Evolutionary conservation across 1,140 invertebrate genomes (phyloP).

Genomic region (Trigoniulus corallinus): DNA sequence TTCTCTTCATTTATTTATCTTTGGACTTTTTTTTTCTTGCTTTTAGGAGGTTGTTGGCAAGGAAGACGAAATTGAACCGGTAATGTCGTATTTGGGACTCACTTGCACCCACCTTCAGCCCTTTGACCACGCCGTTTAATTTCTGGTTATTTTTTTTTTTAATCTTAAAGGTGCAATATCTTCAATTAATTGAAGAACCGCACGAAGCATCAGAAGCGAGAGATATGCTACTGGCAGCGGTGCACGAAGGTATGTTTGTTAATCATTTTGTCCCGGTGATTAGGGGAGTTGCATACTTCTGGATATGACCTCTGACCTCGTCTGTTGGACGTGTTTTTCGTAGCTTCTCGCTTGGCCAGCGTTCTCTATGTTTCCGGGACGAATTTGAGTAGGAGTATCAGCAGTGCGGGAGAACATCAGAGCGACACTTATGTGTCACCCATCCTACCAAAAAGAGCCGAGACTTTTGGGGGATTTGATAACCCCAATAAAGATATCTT

Average conservation of each 20-base stretch:
- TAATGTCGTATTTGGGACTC: too few relatives aligned
- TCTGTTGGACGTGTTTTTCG: too few relatives aligned
- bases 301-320: background rate
- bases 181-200: conserved; percentile 37
- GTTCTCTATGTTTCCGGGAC: conserved; percentile 49
- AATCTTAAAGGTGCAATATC: conserved; percentile 24
- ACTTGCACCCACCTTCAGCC: too few relatives aligned
- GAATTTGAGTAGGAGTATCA: conserved; percentile 67
- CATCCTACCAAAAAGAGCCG: conserved; percentile 70
- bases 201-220: conserved; percentile 19
- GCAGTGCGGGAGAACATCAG: conserved; percentile 77
- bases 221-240: conserved; percentile 22
- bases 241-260: conserved; percentile 39
- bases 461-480: conserved; percentile 90
- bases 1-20: conserved; percentile 1
- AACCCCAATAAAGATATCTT: conserved; percentile 19
- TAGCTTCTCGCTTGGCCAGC: conserved; percentile 49
- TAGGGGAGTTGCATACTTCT: background rate
- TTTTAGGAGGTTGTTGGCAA: conserved; percentile 6
- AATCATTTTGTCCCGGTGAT: too few relatives aligned
- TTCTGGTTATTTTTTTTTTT: too few relatives aligned
- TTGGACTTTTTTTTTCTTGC: background rate
- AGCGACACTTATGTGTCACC: conserved; percentile 63
- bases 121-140: background rate
- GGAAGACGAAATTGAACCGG: conserved; percentile 5